Percentiles rank a stretch among this genome's conserved stretches.
phyloP scores from a whole-genome alignment of 2,797 vertebrate species.

The Picus viridis region DNA sequence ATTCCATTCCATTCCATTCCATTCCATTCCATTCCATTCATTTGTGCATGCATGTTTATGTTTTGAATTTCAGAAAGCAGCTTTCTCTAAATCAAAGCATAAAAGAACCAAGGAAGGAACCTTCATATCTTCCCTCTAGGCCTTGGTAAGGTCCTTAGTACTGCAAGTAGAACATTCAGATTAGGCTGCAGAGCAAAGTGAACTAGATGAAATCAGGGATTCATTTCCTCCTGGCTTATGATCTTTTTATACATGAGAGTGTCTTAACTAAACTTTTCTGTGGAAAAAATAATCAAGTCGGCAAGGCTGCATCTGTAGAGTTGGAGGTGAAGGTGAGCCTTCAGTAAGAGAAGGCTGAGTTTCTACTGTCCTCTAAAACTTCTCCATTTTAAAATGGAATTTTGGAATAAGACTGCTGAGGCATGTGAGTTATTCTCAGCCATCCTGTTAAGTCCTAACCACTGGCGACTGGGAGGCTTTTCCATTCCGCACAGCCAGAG shows the following conservation, averaged over 20 bases:
- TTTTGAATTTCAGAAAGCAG: neutral
- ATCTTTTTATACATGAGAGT: neutral
- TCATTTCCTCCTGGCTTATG: neutral
- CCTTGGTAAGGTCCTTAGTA: neutral
- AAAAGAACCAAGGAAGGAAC: neutral
- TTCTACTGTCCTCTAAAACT: conserved; percentile 11
- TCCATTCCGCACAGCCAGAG: conserved; percentile 51
- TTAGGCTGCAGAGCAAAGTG: neutral
- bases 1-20: too few relatives aligned
- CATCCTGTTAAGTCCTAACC: conserved; percentile 20
- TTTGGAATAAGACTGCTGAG: conserved; percentile 32
- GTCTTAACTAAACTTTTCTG: neutral
- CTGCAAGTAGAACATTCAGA: neutral
- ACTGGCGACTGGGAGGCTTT: neutral
- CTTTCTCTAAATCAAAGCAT: neutral
- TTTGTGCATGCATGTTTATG: fast-evolving
- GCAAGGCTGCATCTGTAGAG: neutral
- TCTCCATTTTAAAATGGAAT: neutral
- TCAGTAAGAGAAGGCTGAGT: neutral
- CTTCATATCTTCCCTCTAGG: neutral
- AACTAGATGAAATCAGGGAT: neutral
- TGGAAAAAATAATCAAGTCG: neutral
- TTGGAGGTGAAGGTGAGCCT: neutral
- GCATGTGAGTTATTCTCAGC: neutral
- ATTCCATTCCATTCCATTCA: too few relatives aligned